phyloP scores from a whole-genome alignment of 2,797 vertebrate genomes.

The Lepus oiostolus region DNA sequence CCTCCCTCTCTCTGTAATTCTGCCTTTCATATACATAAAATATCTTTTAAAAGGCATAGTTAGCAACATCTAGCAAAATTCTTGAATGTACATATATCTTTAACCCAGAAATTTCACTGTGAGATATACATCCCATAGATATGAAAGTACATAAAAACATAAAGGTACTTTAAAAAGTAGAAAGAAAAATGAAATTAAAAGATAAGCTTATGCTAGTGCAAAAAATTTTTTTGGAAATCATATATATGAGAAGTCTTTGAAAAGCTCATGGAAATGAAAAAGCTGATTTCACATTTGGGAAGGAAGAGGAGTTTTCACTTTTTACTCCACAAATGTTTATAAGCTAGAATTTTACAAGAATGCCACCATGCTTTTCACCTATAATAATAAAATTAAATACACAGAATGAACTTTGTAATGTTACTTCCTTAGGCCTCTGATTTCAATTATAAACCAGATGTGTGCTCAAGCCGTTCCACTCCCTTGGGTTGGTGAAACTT shows the following conservation, averaged over 20 bases:
- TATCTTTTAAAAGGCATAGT: not conserved
- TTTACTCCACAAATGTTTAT: not conserved
- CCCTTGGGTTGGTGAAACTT: not conserved
- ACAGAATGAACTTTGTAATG: not conserved
- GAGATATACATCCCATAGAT: not conserved
- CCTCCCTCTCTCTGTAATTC: too few relatives aligned
- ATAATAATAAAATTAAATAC: constrained; percentile 53
- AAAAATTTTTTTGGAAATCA: too few relatives aligned
- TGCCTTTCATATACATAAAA: too few relatives aligned
- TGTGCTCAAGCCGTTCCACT: not conserved
- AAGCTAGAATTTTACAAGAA: constrained; percentile 41
- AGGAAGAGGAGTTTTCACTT: not conserved
- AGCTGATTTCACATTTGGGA: too few relatives aligned
- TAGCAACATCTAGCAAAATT: not conserved
- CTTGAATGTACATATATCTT: not conserved
- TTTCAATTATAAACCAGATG: constrained; percentile 40
- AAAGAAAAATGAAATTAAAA: too few relatives aligned
- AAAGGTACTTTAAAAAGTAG: too few relatives aligned
- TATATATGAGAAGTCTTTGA: too few relatives aligned
- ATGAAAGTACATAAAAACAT: constrained; percentile 12
- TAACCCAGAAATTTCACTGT: constrained; percentile 10
- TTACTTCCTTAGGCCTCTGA: not conserved
- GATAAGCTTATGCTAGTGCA: too few relatives aligned
- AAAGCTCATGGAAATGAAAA: too few relatives aligned
- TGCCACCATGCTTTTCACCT: not conserved